phyloP scores from a whole-genome alignment of 1,140 invertebrate genomes.

The Mycetomoellerius zeteki region DNA sequence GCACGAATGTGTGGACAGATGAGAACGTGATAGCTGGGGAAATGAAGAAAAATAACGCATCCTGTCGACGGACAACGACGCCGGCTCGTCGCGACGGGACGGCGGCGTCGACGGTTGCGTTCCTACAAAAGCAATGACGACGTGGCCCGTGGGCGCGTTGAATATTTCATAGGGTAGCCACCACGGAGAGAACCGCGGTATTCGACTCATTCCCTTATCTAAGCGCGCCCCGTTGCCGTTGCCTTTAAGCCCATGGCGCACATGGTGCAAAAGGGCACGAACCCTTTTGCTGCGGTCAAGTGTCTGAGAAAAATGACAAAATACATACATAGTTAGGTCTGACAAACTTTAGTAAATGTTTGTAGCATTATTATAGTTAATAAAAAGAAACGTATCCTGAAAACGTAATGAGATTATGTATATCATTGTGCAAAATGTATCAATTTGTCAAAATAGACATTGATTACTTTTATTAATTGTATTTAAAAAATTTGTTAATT shows the following conservation, averaged over 20 bases:
- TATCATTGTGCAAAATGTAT: background rate
- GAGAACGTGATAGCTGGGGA: constrained; percentile 32
- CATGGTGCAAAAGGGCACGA: background rate
- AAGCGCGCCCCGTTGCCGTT: constrained; percentile 2
- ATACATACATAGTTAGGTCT: background rate
- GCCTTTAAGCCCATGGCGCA: constrained; percentile 21
- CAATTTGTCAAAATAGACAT: background rate
- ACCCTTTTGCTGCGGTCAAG: background rate
- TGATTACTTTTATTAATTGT: background rate
- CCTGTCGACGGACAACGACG: constrained; percentile 77
- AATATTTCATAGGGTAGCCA: constrained; percentile 82
- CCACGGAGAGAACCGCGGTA: constrained; percentile 75
- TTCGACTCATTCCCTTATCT: constrained; percentile 36
- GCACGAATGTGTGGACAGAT: background rate
- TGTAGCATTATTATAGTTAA: background rate
- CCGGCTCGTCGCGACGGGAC: constrained; percentile 30
- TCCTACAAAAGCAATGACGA: constrained; percentile 75
- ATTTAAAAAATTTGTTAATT: constrained; percentile 1
- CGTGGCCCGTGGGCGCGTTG: constrained; percentile 78
- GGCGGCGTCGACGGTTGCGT: constrained; percentile 41
- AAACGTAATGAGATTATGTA: background rate
- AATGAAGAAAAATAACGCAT: constrained; percentile 79
- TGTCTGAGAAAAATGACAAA: background rate
- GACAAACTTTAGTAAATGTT: background rate
- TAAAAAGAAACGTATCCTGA: background rate